These are phyloP conservation scores for Augochlora pura DNA, from an alignment of 1,140 invertebrate genomes.

Conservation along the genomic window DNA sequence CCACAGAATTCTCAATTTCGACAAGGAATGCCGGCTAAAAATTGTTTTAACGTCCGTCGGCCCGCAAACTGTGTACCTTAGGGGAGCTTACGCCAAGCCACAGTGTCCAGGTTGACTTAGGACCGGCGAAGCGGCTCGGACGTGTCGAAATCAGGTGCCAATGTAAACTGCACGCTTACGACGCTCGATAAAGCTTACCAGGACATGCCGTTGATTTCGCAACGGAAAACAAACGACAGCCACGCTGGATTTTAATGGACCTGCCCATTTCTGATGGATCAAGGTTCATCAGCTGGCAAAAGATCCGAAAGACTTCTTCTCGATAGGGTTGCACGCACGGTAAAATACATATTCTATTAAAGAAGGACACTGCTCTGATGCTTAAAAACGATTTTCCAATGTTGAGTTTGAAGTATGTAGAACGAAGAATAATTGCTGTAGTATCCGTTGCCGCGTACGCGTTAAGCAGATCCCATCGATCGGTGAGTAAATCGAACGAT, in stretches of 20 bases:
- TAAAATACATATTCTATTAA: too few relatives aligned
- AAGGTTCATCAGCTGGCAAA: not conserved
- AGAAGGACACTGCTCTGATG: too few relatives aligned
- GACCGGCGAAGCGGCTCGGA: conserved; percentile 45
- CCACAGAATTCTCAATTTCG: not conserved
- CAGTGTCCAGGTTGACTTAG: conserved; percentile 58
- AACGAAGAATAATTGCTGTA: too few relatives aligned
- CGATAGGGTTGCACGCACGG: not conserved
- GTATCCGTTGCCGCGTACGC: too few relatives aligned
- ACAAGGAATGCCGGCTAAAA: not conserved
- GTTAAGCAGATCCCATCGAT: too few relatives aligned
- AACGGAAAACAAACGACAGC: conserved; percentile 43
- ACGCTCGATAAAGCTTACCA: conserved; percentile 47
- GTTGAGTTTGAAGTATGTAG: too few relatives aligned
- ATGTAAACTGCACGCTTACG: conserved; percentile 54
- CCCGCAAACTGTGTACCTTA: conserved; percentile 32
- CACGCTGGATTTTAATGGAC: conserved; percentile 10
- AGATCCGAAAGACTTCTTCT: not conserved
- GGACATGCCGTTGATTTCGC: conserved; percentile 46
- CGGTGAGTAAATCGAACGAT: too few relatives aligned
- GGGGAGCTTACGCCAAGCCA: conserved; percentile 14
- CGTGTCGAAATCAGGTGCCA: conserved; percentile 56
- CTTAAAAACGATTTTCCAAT: too few relatives aligned
- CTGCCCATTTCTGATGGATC: not conserved
- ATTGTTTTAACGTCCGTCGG: conserved; percentile 22